Conservation (phyloP, 2,888 invertebrate genomes). For the Hypsopygia costalis region DNA sequence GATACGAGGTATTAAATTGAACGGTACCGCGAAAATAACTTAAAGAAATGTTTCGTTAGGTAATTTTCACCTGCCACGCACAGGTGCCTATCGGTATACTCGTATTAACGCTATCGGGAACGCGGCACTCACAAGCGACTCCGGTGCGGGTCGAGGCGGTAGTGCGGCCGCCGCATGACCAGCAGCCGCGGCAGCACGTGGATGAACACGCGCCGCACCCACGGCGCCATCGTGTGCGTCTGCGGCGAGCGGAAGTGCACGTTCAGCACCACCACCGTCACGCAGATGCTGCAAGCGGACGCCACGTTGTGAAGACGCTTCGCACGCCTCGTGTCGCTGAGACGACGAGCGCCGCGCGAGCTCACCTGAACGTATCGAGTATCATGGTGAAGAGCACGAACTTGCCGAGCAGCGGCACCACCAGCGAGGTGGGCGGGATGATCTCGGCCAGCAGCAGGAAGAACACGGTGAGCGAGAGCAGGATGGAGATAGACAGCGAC, state of each 20-base stretch:
- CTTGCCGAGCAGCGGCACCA: constrained; percentile 95
- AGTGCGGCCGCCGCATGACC: constrained; percentile 93
- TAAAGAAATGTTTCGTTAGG: too few species aligned
- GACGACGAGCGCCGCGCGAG: too few species aligned
- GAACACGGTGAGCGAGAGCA: constrained; percentile 97
- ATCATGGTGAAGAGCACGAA: constrained; percentile 98
- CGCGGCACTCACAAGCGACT: constrained; percentile 73
- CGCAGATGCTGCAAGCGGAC: constrained; percentile 86
- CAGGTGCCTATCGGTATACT: too few species aligned
- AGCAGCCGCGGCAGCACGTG: constrained; percentile 96
- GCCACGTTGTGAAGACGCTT: neutral
- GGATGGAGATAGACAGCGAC: constrained; percentile 96
- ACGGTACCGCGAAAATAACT: too few species aligned
- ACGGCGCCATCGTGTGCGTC: constrained; percentile 98
- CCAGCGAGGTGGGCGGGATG: constrained; percentile 90
- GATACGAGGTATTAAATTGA: too few species aligned
- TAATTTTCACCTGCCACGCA: too few species aligned
- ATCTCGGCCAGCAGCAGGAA: constrained; percentile 89
- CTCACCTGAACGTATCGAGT: constrained; percentile 94
- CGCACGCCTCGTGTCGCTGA: too few species aligned
- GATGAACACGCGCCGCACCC: constrained; percentile 97
- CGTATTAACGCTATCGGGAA: too few species aligned
- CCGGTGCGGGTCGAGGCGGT: constrained; percentile 82
- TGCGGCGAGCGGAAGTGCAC: constrained; percentile 99
- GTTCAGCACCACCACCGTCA: constrained; percentile 97